phyloP scores from a whole-genome alignment of 30 jellyfish, hydroid and myxozoan species.

The Hydra vulgaris region DNA sequence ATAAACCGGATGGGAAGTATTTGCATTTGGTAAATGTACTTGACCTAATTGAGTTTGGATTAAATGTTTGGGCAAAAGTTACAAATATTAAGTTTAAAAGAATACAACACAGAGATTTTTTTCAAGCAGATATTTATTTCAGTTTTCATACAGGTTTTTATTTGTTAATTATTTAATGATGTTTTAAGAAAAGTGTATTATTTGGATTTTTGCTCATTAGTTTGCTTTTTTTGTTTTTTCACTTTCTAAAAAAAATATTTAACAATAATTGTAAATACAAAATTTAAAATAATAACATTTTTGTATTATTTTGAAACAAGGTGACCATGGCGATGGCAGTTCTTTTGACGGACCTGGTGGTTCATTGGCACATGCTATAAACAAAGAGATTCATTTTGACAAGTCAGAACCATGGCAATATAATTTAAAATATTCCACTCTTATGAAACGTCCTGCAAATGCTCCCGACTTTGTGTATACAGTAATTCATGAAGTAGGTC shows the following conservation, averaged over 20 bases:
- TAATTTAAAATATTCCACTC: neutral
- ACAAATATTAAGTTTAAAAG: constrained; percentile 1
- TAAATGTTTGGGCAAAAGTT: constrained; percentile 17
- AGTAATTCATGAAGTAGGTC: constrained; percentile 30
- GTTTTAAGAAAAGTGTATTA: neutral
- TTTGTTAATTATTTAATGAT: neutral
- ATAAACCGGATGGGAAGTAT: neutral
- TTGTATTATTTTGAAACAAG: neutral
- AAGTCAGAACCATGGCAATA: constrained; percentile 19
- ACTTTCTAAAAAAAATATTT: no score
- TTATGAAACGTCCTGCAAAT: constrained; percentile 8
- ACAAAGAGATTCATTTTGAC: constrained; percentile 22
- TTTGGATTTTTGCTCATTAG: no score
- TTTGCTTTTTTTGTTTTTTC: no score
- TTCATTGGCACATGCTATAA: constrained; percentile 17
- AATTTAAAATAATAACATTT: no score
- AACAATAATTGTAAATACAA: neutral
- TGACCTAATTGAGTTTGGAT: constrained; percentile 10
- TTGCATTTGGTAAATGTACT: neutral
- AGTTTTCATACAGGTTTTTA: constrained; percentile 4
- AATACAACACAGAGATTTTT: neutral
- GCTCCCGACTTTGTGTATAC: constrained; percentile 12
- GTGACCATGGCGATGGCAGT: constrained; percentile 34
- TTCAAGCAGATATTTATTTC: neutral
- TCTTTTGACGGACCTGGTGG: constrained; percentile 33